Evolutionary conservation across 2,797 vertebrate genomes (phyloP).

Genomic region (Etheostoma perlongum): DNA sequence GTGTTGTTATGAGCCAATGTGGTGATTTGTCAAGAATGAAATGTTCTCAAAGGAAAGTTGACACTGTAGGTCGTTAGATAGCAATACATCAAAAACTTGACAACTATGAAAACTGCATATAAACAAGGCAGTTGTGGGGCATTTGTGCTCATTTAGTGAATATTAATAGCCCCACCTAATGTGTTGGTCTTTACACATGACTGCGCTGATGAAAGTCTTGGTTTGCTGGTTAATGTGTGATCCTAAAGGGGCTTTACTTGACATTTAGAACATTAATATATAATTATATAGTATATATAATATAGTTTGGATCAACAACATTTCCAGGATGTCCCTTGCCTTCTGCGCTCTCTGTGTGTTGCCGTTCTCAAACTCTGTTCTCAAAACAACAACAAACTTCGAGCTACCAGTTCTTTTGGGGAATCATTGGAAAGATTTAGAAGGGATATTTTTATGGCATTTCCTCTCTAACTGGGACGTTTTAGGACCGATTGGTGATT

Average conservation of each 20-base stretch:
- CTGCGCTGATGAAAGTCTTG: not conserved
- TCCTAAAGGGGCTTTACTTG: not conserved
- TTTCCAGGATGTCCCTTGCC: too few species aligned
- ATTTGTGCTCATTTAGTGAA: not conserved
- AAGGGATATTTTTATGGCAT: too few species aligned
- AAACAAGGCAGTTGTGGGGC: not conserved
- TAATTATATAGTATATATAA: too few species aligned
- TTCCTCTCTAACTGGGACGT: too few species aligned
- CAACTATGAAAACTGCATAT: not conserved
- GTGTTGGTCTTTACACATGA: not conserved
- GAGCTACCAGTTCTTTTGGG: too few species aligned
- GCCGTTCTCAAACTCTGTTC: too few species aligned
- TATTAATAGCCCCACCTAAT: not conserved
- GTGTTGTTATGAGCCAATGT: constrained; percentile 24
- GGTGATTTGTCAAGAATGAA: constrained; percentile 23
- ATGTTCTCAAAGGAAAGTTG: constrained; percentile 16
- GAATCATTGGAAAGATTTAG: too few species aligned
- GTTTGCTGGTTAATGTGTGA: not conserved
- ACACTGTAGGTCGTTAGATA: constrained; percentile 3
- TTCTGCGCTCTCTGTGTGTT: too few species aligned
- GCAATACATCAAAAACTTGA: constrained; percentile 1
- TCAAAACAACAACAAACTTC: too few species aligned
- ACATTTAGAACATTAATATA: too few species aligned
- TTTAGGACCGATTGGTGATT: too few species aligned
- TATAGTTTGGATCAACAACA: too few species aligned